Conservation (phyloP, 2,113 vertebrate species). For the Globicephala melas region DNA sequence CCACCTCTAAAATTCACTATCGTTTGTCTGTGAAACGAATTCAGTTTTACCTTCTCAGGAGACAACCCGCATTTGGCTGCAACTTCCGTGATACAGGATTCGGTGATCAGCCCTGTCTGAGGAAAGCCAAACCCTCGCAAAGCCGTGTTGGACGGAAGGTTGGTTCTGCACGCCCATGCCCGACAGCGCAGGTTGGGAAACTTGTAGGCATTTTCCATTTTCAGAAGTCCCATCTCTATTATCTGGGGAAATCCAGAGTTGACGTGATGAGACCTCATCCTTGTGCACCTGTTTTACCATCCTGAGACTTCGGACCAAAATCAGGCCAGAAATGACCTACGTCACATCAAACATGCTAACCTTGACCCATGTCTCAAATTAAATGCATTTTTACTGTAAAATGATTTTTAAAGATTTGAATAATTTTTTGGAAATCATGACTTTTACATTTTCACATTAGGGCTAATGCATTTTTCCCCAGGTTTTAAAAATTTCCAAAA, state of each 20-base stretch:
- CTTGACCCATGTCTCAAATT: not conserved
- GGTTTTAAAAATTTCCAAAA: not conserved
- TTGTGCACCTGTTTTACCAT: not conserved
- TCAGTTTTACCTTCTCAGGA: slow-evolving; percentile 59
- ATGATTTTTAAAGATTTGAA: not conserved
- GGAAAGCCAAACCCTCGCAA: slow-evolving; percentile 90
- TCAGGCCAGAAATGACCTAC: not conserved
- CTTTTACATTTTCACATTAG: not conserved
- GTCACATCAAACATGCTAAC: not conserved
- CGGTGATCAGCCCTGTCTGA: slow-evolving; percentile 82
- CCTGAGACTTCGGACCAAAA: not conserved
- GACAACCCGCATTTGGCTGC: slow-evolving; percentile 81
- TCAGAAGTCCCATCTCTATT: slow-evolving; percentile 78
- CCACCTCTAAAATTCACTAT: not conserved
- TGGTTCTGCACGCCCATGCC: slow-evolving; percentile 83
- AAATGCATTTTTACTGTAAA: not conserved
- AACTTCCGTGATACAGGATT: slow-evolving; percentile 86
- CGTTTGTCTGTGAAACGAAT: not conserved
- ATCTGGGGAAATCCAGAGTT: slow-evolving; percentile 63
- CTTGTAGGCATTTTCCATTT: slow-evolving; percentile 87
- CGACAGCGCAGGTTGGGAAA: slow-evolving; percentile 86
- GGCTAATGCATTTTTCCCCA: not conserved
- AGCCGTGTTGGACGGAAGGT: slow-evolving; percentile 90
- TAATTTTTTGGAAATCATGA: not conserved
- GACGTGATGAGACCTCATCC: not conserved